Conservation (phyloP, 2,797 vertebrate species). For the Hydrolagus colliei region DNA sequence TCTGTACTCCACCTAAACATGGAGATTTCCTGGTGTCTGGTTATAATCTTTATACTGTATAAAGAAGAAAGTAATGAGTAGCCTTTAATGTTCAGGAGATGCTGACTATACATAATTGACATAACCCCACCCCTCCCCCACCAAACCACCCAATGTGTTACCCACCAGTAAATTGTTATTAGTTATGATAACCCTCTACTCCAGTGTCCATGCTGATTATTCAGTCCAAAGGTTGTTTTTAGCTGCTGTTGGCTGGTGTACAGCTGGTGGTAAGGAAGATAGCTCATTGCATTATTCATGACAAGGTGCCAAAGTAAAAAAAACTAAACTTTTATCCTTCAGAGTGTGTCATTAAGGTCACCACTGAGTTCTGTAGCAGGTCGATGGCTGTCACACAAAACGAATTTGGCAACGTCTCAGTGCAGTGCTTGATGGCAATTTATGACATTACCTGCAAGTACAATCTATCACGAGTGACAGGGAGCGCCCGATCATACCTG, state of each 20-base stretch:
- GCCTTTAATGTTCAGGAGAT: neutral
- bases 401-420: slow-evolving; percentile 45
- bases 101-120: neutral
- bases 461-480: slow-evolving; percentile 54
- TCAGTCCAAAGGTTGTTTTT: slow-evolving; percentile 1
- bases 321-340: slow-evolving; percentile 59
- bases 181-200: neutral
- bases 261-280: slow-evolving; percentile 33
- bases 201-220: neutral
- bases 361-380: slow-evolving; percentile 46
- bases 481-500: slow-evolving; percentile 42
- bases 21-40: too few relatives aligned
- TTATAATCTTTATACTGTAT: too few relatives aligned
- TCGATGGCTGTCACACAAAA: slow-evolving; percentile 56
- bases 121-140: neutral
- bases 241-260: neutral
- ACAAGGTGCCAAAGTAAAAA: slow-evolving; percentile 42
- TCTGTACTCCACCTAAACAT: too few relatives aligned
- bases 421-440: slow-evolving; percentile 56
- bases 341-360: slow-evolving; percentile 54
- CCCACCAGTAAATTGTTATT: neutral
- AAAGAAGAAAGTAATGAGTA: neutral
- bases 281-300: slow-evolving; percentile 61
- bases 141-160: neutral
- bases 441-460: slow-evolving; percentile 50